Conservation (phyloP, 2,888 invertebrate species). For the Lasius platythorax region DNA sequence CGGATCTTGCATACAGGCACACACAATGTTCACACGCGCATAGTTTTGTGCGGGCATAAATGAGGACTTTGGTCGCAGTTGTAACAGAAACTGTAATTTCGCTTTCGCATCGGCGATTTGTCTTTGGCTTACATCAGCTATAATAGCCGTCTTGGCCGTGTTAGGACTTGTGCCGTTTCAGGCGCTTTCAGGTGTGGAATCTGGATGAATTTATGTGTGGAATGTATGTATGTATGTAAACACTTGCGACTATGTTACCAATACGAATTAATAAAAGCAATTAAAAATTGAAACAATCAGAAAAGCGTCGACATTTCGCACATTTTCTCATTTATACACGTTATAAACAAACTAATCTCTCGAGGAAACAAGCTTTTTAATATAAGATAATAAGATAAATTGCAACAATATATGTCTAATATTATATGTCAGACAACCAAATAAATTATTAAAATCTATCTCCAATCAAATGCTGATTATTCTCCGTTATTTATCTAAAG, state of each 20-base stretch:
- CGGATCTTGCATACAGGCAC: background rate
- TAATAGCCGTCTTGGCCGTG: conserved; percentile 70
- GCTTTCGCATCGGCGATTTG: conserved; percentile 59
- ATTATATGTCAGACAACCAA: background rate
- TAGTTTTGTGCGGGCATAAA: conserved; percentile 32
- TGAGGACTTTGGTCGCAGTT: conserved; percentile 62
- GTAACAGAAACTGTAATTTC: conserved; percentile 66
- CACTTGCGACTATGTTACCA: background rate
- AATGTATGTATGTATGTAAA: background rate
- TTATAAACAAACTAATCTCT: background rate
- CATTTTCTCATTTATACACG: background rate
- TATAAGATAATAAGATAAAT: background rate
- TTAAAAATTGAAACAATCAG: background rate
- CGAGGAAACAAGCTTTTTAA: background rate
- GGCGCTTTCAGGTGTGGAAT: conserved; percentile 7
- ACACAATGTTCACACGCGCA: conserved; percentile 10
- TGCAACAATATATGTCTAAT: conserved; percentile 19
- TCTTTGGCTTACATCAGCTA: conserved; percentile 61
- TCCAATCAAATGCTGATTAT: conserved; percentile 6
- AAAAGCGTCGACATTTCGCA: background rate
- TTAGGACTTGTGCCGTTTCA: conserved; percentile 57
- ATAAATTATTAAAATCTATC: conserved; percentile 13
- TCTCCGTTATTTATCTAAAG: conserved; percentile 34
- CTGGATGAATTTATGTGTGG: conserved; percentile 3
- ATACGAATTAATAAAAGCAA: background rate